Evolutionary conservation across 2,797 vertebrate genomes (phyloP).

Genomic region (Halcyon badia): DNA sequence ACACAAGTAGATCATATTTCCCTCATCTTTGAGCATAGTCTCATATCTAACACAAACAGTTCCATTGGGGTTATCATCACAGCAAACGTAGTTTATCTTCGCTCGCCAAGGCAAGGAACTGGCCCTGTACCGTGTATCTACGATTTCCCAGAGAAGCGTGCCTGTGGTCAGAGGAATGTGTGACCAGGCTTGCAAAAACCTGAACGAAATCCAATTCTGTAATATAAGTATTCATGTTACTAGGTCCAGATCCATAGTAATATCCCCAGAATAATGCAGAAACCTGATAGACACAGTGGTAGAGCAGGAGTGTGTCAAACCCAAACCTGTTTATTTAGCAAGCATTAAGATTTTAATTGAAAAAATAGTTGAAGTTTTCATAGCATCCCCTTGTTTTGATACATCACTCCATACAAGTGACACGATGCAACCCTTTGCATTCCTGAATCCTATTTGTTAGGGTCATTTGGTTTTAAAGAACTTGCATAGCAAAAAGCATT

Average conservation of each 20-base stretch:
- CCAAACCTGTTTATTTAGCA: not conserved
- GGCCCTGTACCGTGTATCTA: rapidly evolving
- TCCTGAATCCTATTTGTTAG: not conserved
- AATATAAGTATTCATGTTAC: not conserved
- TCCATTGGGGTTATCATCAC: not conserved
- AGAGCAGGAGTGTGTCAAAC: not conserved
- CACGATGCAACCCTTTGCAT: not conserved
- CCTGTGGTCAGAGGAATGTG: not conserved
- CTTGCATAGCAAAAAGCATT: not conserved
- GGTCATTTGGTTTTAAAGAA: not conserved
- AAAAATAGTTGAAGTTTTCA: not conserved
- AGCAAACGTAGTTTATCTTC: not conserved
- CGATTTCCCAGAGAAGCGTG: not conserved
- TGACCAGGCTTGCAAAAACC: not conserved
- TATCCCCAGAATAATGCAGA: not conserved
- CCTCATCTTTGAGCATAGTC: rapidly evolving
- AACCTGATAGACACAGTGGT: not conserved
- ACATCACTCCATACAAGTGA: not conserved
- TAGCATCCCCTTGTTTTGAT: not conserved
- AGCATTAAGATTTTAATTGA: not conserved
- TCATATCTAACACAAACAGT: rapidly evolving
- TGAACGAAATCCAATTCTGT: not conserved
- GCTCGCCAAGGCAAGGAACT: rapidly evolving
- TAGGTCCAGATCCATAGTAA: not conserved
- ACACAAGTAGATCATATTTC: rapidly evolving